Evolutionary conservation across 2,888 invertebrate species (phyloP).

Genomic region (Oscheius onirici): DNA sequence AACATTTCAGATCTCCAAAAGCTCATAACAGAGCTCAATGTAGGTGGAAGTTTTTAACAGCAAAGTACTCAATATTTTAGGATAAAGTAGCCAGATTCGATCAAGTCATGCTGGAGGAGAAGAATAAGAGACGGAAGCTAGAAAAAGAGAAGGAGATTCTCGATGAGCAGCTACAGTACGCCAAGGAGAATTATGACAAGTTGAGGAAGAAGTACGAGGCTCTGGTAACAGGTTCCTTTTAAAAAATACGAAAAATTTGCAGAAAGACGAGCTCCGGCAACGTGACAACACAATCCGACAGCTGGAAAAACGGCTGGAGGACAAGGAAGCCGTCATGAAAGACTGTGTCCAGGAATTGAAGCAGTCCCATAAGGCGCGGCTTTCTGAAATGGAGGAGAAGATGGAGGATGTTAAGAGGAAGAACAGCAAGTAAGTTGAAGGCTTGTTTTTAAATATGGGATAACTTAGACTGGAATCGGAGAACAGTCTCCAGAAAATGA

Average conservation of each 20-base stretch:
- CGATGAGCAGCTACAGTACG: slow-evolving; percentile 44
- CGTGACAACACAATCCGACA: slow-evolving; percentile 55
- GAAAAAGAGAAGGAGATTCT: slow-evolving; percentile 49
- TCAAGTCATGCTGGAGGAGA: slow-evolving; percentile 47
- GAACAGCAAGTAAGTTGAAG: slow-evolving; percentile 38
- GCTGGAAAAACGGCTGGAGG: slow-evolving; percentile 65
- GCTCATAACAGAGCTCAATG: slow-evolving; percentile 60
- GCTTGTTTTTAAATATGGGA: background rate
- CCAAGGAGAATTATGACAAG: slow-evolving; percentile 44
- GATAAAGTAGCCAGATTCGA: slow-evolving; percentile 50
- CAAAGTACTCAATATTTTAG: slow-evolving; percentile 31
- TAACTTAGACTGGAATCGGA: slow-evolving; percentile 56
- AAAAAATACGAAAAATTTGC: slow-evolving; percentile 6
- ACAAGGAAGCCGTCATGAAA: slow-evolving; percentile 67
- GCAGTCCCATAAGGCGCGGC: slow-evolving; percentile 57
- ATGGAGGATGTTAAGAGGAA: slow-evolving; percentile 52
- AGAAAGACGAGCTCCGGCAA: slow-evolving; percentile 64
- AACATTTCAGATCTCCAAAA: slow-evolving; percentile 61
- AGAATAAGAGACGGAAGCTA: slow-evolving; percentile 47
- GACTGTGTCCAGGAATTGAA: slow-evolving; percentile 66
- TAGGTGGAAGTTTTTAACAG: slow-evolving; percentile 32
- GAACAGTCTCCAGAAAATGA: slow-evolving; percentile 55
- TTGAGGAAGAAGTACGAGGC: slow-evolving; percentile 56
- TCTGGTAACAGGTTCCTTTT: slow-evolving; percentile 36
- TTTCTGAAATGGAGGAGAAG: slow-evolving; percentile 57